Evolutionary conservation across 2,888 invertebrate species (phyloP), one percentile per base, ranked within the genome.

Genomic region (Phortica magna): DNA sequence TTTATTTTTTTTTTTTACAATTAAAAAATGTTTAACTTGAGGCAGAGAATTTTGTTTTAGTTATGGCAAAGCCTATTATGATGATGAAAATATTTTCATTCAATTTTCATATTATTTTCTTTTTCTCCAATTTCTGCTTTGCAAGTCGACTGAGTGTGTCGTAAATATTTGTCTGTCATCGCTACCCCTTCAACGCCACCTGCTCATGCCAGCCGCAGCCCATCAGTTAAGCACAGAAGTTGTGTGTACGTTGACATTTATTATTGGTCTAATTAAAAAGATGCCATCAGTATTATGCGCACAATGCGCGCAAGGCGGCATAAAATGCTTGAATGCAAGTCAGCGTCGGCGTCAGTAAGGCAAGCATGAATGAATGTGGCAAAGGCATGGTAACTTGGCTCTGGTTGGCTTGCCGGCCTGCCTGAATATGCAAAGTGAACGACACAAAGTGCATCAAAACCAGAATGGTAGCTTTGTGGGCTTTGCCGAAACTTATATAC

Each of bases 231-330:
- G 9, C 0, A 48, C 2, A 12, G 7, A 48, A 55, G 31, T 31
- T 31, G 31, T 31, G 5, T 85, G 87, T 84, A 83, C 83, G 83
- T 76, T 71, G 67, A 80, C 82, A 82, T 80, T 80, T 78, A 61
- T 79, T 80, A 80, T 78, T 80, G 80, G 80, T 81, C 83, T 82
- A 82, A 82, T 81, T 81, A 82, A 79, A 76, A 75, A 74, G 72
- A 67, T 74, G 74, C 48, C 64, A 64, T 64, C 74, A 74, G 72
- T 39, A 57, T 42, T 19, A 73, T 55, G 57, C 1, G 31, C 57
- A n/a, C 72, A 55, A 7, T 7, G 72, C 22, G 68, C 68, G 19
- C 19, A 68, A n/a, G 12, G 4, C 72, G 59, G 72, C 72, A 42
- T 59, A 57, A 73, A 73, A 73, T 71, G 55, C 22, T 48, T 42